Percentiles rank a stretch among this genome's conserved stretches.
Evolutionary conservation across 2,888 invertebrate genomes (phyloP).

Genomic region (Tanypteryx hageni): DNA sequence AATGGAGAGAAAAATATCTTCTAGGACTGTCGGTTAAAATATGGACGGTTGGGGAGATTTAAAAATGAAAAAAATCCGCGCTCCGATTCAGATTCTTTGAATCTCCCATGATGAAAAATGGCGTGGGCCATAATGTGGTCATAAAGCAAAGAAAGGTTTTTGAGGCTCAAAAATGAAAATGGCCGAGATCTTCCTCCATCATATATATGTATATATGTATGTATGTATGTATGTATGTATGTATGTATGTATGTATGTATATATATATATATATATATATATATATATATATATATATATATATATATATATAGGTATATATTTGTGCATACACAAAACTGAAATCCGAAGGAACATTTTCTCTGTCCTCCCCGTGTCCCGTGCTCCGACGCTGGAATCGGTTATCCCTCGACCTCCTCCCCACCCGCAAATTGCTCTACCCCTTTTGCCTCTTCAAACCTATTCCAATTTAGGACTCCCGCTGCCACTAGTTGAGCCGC

Average conservation of each 20-base stretch:
- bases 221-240: too few relatives aligned
- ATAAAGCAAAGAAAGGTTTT: not conserved
- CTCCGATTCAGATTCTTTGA: not conserved
- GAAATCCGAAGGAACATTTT: not conserved
- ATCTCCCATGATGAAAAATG: not conserved
- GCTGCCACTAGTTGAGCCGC: conserved; percentile 17
- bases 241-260: too few relatives aligned
- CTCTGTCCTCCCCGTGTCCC: not conserved
- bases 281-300: too few relatives aligned
- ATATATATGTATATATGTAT: too few relatives aligned
- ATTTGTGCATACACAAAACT: not conserved
- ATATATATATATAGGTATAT: too few relatives aligned
- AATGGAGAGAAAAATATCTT: too few relatives aligned
- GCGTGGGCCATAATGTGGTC: not conserved
- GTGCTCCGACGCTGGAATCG: not conserved
- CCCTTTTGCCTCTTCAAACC: not conserved
- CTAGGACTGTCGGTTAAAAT: not conserved
- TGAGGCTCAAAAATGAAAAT: not conserved
- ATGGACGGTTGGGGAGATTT: not conserved
- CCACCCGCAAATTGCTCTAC: not conserved
- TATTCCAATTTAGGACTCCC: not conserved
- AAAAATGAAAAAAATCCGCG: conserved; percentile 10
- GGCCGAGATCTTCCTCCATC: not conserved
- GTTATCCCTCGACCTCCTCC: not conserved
- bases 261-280: too few relatives aligned